Percentiles rank a stretch among this genome's conserved stretches.
These are phyloP conservation scores for Stenolophus ochropezus DNA, from an alignment of 2,888 invertebrate genomes.

Conservation along the genomic window DNA sequence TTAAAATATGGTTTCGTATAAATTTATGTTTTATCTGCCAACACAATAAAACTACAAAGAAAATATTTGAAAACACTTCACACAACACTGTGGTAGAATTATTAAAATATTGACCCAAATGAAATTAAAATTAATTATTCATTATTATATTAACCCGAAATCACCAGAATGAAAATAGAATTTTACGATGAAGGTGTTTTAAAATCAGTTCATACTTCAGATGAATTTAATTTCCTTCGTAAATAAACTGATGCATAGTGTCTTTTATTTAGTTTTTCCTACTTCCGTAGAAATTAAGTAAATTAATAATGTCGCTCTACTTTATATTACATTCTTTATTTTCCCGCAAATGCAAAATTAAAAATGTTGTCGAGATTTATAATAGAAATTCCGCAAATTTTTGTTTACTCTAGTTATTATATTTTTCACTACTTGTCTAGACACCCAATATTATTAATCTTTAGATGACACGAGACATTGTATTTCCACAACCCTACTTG, in stretches of 20 bases:
- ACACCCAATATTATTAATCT: too few species aligned
- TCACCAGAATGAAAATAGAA: background rate
- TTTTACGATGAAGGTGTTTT: background rate
- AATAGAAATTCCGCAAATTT: background rate
- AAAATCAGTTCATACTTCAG: background rate
- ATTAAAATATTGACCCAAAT: background rate
- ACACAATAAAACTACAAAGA: background rate
- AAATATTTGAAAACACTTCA: conserved; percentile 18
- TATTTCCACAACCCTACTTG: too few species aligned
- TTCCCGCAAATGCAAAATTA: background rate
- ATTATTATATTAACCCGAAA: background rate
- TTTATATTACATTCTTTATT: background rate
- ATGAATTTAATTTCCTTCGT: background rate
- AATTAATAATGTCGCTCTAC: background rate
- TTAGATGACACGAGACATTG: too few species aligned
- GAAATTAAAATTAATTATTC: background rate
- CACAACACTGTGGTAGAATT: background rate
- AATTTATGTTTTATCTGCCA: conserved; percentile 30
- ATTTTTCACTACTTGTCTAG: too few species aligned
- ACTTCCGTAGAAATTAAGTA: background rate
- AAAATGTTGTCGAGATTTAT: background rate
- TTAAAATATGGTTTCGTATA: conserved; percentile 29
- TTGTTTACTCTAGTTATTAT: too few species aligned
- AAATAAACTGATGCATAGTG: background rate
- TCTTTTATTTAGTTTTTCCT: background rate